phyloP scores from a whole-genome alignment of 2,113 vertebrate genomes.

The Rostratula benghalensis region DNA sequence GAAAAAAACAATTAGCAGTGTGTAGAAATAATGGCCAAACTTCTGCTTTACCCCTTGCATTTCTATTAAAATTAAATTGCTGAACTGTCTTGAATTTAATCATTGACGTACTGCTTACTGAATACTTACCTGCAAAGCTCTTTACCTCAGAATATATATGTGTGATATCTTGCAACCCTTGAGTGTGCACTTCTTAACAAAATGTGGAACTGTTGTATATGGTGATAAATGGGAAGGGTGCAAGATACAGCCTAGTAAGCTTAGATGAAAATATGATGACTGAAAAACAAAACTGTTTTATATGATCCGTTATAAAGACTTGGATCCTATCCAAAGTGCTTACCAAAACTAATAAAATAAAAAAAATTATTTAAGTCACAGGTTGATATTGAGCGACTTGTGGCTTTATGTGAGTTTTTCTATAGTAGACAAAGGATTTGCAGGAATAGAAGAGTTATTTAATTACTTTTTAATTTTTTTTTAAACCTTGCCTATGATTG shows the following conservation, averaged over 20 bases:
- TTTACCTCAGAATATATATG: not conserved
- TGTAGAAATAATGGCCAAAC: not conserved
- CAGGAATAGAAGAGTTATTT: not conserved
- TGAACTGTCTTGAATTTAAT: not conserved
- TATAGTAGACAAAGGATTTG: not conserved
- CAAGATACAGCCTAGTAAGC: not conserved
- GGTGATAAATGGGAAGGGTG: not conserved
- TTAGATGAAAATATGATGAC: not conserved
- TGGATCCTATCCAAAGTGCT: not conserved
- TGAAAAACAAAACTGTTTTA: not conserved
- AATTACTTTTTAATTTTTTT: not conserved
- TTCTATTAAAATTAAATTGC: not conserved
- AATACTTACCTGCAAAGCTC: not conserved
- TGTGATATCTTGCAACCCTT: not conserved
- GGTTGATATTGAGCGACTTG: not conserved
- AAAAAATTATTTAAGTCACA: not conserved
- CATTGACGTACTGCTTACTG: not conserved
- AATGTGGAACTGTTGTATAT: not conserved
- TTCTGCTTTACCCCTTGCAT: accelerated
- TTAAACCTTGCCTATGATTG: not conserved
- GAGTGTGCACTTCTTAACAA: not conserved
- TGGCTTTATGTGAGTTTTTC: not conserved
- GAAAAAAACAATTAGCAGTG: not conserved
- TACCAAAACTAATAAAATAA: not conserved
- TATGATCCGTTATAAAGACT: not conserved